Conservation (phyloP, 2,888 invertebrate genomes). For the Xanthia icteritia region DNA sequence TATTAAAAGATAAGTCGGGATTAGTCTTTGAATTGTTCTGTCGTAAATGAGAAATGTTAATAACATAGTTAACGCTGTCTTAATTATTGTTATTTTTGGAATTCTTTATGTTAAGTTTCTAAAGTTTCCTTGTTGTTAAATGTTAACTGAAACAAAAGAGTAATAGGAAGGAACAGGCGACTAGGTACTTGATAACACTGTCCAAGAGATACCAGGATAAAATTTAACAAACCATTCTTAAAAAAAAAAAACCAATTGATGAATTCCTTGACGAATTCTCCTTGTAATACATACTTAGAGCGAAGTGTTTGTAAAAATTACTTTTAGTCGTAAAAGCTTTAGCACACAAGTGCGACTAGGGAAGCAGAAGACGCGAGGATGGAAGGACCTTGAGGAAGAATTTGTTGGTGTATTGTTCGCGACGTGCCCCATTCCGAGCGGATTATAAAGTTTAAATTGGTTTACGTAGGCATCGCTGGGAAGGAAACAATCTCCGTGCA, state of each 20-base stretch:
- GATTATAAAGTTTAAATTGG: constrained; percentile 76
- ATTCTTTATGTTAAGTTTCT: not conserved
- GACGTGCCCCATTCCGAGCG: constrained; percentile 60
- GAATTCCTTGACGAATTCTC: constrained; percentile 10
- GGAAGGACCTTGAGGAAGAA: constrained; percentile 61
- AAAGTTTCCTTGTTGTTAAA: not conserved
- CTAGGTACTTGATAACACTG: not conserved
- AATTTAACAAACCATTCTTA: not conserved
- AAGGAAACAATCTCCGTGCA: constrained; percentile 61
- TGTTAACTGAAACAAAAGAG: not conserved
- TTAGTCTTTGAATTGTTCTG: constrained; percentile 11
- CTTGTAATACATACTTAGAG: constrained; percentile 6
- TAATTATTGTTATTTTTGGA: not conserved
- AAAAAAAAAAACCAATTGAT: not conserved
- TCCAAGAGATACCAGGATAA: not conserved
- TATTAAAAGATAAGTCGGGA: constrained; percentile 44
- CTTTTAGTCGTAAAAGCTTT: constrained; percentile 37
- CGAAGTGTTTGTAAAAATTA: constrained; percentile 50
- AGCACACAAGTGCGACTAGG: constrained; percentile 38
- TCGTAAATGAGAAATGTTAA: constrained; percentile 27
- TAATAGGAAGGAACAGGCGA: not conserved
- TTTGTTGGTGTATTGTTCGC: constrained; percentile 67
- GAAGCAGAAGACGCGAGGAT: constrained; percentile 37
- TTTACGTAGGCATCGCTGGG: constrained; percentile 66
- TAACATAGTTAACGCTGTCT: not conserved